Conservation (phyloP, 30 jellyfish, hydroid and myxozoan species). For the Sanderia malayensis region DNA sequence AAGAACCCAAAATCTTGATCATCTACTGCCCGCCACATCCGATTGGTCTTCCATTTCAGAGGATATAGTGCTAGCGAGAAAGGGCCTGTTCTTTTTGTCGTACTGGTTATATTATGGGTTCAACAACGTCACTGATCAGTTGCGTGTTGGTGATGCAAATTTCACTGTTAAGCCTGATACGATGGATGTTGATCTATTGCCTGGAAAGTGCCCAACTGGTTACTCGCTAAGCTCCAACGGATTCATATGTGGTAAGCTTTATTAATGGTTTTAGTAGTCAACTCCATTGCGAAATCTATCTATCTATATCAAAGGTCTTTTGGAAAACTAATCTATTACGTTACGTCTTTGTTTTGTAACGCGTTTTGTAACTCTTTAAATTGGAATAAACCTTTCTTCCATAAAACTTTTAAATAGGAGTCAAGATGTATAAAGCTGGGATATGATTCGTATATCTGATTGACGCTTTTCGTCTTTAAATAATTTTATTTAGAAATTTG, state of each 20-base stretch:
- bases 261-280: no score
- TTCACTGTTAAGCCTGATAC: constrained; percentile 42
- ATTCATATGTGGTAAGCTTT: constrained; percentile 69
- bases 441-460: no score
- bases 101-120: constrained; percentile 32
- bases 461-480: no score
- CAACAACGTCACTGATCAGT: constrained; percentile 25
- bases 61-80: constrained; percentile 50
- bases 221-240: constrained; percentile 44
- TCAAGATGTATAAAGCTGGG: no score
- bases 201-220: constrained; percentile 41
- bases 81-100: constrained; percentile 45
- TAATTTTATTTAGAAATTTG: no score
- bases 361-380: no score
- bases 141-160: constrained; percentile 11
- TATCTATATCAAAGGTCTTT: no score
- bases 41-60: constrained; percentile 59
- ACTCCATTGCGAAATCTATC: no score
- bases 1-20: constrained; percentile 14
- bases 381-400: no score
- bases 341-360: no score
- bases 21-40: constrained; percentile 1
- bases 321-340: no score
- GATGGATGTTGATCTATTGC: constrained; percentile 21
- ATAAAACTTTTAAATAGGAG: no score